Evolutionary conservation across 1,140 invertebrate genomes (phyloP).

Genomic region (Hirudo medicinalis): DNA sequence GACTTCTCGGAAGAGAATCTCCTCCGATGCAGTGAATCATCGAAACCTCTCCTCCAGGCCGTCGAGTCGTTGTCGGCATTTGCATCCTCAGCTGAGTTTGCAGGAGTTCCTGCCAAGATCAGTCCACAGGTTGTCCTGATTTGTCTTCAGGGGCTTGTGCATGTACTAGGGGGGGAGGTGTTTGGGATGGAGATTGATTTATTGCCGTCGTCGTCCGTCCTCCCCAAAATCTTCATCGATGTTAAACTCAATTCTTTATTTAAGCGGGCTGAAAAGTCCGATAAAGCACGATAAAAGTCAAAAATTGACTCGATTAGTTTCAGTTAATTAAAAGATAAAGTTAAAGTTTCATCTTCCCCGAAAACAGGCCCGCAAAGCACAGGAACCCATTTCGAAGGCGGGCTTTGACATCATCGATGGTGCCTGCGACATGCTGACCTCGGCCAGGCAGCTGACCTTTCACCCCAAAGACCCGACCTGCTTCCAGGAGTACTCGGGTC

Average conservation of each 20-base stretch:
- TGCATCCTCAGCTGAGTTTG: slow-evolving; percentile 81
- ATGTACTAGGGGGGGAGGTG: too few relatives aligned
- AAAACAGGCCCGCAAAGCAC: slow-evolving; percentile 46
- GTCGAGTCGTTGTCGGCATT: slow-evolving; percentile 84
- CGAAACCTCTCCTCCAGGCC: slow-evolving; percentile 70
- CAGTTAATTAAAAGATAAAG: too few relatives aligned
- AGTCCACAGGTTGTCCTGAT: slow-evolving; percentile 47
- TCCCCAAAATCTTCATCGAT: too few relatives aligned
- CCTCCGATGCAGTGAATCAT: slow-evolving; percentile 61
- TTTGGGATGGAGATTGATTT: too few relatives aligned
- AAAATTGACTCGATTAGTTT: too few relatives aligned
- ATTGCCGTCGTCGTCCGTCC: too few relatives aligned
- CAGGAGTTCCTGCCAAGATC: slow-evolving; percentile 77
- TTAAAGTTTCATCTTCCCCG: too few relatives aligned
- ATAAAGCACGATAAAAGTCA: too few relatives aligned
- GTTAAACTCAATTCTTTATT: too few relatives aligned
- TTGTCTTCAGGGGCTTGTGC: background rate
- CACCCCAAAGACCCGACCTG: slow-evolving; percentile 78
- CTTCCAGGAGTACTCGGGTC: slow-evolving; percentile 80
- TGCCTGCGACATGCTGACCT: slow-evolving; percentile 74
- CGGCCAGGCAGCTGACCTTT: slow-evolving; percentile 74
- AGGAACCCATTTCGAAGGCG: slow-evolving; percentile 73
- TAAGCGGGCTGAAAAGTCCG: too few relatives aligned
- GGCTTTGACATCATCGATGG: slow-evolving; percentile 67
- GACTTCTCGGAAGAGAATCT: slow-evolving; percentile 63